phyloP scores from a whole-genome alignment of 2,888 invertebrate genomes.

The Tetanocera ferruginea region DNA sequence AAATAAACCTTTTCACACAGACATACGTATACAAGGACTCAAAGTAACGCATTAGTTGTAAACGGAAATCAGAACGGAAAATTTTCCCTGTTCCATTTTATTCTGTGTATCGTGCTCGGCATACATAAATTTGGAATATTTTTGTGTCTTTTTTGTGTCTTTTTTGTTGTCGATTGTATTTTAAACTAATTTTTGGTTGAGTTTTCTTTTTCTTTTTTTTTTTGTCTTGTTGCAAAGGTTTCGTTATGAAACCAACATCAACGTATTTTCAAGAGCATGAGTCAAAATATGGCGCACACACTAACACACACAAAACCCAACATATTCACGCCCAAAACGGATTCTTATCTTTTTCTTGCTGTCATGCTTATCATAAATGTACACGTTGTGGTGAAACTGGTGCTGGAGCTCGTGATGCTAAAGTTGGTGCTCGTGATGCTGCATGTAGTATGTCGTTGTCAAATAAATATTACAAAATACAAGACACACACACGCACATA shows the following conservation, averaged over 20 bases:
- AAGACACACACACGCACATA: neutral
- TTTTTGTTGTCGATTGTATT: neutral
- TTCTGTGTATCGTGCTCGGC: neutral
- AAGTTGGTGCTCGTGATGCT: neutral
- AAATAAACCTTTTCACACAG: neutral
- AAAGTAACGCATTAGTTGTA: slow-evolving; percentile 10
- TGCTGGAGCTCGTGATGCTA: neutral
- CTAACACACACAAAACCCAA: neutral
- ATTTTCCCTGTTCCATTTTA: slow-evolving; percentile 11
- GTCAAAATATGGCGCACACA: neutral
- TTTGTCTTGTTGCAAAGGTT: too few species aligned
- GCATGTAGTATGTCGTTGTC: neutral
- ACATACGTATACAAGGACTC: neutral
- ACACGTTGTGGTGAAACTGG: neutral
- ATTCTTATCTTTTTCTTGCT: neutral
- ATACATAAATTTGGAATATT: neutral
- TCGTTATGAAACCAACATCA: neutral
- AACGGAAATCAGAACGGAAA: slow-evolving; percentile 9
- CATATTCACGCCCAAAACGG: neutral
- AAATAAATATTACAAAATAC: neutral
- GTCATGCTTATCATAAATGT: slow-evolving; percentile 2
- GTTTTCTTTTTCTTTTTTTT: neutral
- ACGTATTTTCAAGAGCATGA: too few species aligned
- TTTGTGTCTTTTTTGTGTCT: neutral
- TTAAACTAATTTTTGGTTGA: too few species aligned